Percentiles rank a stretch among this genome's conserved stretches.
Conservation (phyloP, 1,140 invertebrate species). For the Drepana arcuata region DNA sequence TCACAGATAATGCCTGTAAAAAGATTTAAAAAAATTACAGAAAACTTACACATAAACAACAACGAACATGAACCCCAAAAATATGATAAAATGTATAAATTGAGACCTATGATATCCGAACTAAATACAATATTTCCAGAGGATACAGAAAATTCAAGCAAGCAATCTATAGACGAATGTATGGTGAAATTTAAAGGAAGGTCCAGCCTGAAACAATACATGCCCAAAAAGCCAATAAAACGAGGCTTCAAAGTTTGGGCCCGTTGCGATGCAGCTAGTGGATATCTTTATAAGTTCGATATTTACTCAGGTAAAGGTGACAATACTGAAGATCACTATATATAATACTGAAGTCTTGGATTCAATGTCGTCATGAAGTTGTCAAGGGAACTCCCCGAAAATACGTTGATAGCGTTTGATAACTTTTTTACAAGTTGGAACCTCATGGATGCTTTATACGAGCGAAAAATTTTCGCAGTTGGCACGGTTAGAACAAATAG, state of each 20-base stretch:
- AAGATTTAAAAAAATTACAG: conserved; percentile 6
- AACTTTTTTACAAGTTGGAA: conserved; percentile 22
- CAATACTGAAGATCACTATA: conserved; percentile 9
- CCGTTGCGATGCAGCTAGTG: conserved; percentile 15
- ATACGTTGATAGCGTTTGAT: conserved; percentile 18
- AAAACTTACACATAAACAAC: conserved; percentile 1
- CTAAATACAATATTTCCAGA: not conserved
- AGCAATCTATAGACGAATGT: not conserved
- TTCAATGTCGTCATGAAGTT: not conserved
- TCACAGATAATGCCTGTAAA: not conserved
- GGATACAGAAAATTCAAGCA: not conserved
- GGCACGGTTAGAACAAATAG: conserved; percentile 21
- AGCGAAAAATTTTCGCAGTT: conserved; percentile 21
- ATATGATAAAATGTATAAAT: not conserved
- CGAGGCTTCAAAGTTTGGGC: conserved; percentile 29
- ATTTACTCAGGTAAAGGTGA: conserved; percentile 19
- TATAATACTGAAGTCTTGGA: no score
- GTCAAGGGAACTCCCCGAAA: not conserved
- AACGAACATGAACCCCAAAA: not conserved
- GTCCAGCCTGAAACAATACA: not conserved
- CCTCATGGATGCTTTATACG: conserved; percentile 19
- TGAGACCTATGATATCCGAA: not conserved
- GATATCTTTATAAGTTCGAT: conserved; percentile 17
- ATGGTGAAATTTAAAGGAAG: not conserved
- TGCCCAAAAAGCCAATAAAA: conserved; percentile 25